These are phyloP conservation scores for Harpegnathos saltator DNA, from an alignment of 1,140 invertebrate species.

Conservation along the genomic window DNA sequence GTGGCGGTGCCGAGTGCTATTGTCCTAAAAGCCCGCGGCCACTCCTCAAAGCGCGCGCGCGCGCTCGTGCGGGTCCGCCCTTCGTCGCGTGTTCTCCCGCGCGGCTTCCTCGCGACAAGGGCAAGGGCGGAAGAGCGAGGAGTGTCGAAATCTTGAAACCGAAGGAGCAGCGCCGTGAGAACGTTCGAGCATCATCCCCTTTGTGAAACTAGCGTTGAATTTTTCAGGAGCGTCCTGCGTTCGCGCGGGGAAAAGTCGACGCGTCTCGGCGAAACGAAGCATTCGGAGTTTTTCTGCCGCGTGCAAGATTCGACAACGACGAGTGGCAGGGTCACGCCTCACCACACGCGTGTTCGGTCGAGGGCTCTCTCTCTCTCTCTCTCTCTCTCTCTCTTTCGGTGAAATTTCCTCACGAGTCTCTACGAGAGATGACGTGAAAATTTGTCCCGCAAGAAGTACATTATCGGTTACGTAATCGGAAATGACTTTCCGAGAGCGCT, in stretches of 20 bases:
- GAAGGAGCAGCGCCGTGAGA: constrained; percentile 60
- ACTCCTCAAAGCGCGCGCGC: constrained; percentile 40
- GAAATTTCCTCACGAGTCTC: not conserved
- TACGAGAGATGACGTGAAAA: too few species aligned
- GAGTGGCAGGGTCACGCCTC: too few species aligned
- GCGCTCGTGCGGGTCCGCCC: too few species aligned
- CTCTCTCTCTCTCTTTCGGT: not conserved
- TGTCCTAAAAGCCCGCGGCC: constrained; percentile 73
- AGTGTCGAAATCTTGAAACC: constrained; percentile 62
- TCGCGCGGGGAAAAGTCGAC: not conserved
- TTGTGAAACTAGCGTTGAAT: constrained; percentile 22
- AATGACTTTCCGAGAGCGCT: too few species aligned
- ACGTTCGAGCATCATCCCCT: not conserved
- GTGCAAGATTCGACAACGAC: not conserved
- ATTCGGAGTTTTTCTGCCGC: not conserved
- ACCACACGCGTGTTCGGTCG: not conserved
- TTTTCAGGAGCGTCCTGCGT: not conserved
- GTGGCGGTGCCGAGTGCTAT: constrained; percentile 67
- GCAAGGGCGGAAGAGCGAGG: not conserved
- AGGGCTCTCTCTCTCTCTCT: too few species aligned
- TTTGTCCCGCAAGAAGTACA: too few species aligned
- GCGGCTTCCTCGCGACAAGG: constrained; percentile 19
- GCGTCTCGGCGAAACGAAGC: constrained; percentile 9
- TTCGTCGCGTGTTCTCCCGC: constrained; percentile 9
- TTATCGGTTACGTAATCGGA: too few species aligned